Conservation (phyloP, 2,797 vertebrate genomes). For the Dicrostonyx torquatus region DNA sequence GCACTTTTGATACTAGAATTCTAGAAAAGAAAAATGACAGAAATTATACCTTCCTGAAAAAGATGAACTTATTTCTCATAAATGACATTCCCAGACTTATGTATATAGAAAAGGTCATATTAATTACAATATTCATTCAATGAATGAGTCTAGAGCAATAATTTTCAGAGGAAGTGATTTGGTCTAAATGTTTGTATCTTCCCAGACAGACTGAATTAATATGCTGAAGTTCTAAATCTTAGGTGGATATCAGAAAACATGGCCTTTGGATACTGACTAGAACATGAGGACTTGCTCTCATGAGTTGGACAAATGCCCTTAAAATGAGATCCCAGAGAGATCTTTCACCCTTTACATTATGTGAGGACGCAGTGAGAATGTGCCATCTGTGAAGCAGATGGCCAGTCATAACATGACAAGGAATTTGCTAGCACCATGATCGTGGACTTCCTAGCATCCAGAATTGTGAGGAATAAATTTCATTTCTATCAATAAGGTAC, state of each 20-base stretch:
- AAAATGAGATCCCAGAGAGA: background rate
- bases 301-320: background rate
- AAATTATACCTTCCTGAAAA: constrained; percentile 25
- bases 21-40: constrained; percentile 52
- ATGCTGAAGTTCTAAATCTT: background rate
- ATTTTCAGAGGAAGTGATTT: background rate
- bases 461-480: background rate
- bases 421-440: background rate
- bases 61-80: constrained; percentile 7
- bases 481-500: background rate
- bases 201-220: background rate
- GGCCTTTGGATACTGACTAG: background rate
- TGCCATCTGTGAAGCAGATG: background rate
- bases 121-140: constrained; percentile 25
- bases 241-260: background rate
- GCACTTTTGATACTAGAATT: background rate
- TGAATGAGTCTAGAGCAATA: background rate
- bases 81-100: constrained; percentile 17
- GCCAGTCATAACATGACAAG: background rate
- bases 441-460: background rate
- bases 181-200: background rate
- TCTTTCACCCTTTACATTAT: background rate
- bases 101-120: background rate
- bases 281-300: background rate
- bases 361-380: background rate